A percentile compares a stretch with the other conserved stretches of the same genome.
phyloP scores from a whole-genome alignment of 1,140 invertebrate genomes.

The Camponotus vicinus region DNA sequence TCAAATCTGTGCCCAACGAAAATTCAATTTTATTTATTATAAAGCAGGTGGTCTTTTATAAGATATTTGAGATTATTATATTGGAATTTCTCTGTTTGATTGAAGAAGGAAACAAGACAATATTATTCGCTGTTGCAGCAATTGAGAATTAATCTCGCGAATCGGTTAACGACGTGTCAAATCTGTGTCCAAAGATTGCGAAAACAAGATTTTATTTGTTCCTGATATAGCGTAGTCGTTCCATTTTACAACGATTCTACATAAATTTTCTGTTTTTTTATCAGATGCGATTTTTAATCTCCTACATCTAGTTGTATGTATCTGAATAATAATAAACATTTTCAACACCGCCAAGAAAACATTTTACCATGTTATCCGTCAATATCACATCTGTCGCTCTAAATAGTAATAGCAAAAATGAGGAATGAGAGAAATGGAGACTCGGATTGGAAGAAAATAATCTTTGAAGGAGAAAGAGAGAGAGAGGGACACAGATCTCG shows the following conservation, averaged over 20 bases:
- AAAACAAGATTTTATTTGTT: not conserved
- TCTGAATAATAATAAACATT: conserved; percentile 3
- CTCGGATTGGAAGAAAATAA: not conserved
- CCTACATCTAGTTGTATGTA: not conserved
- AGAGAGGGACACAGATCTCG: not conserved
- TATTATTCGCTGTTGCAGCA: not conserved
- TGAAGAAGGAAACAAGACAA: not conserved
- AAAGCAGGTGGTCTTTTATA: not conserved
- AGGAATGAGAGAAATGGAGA: conserved; percentile 1
- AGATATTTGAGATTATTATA: conserved; percentile 27
- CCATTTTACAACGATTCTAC: too few relatives aligned
- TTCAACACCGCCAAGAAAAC: conserved; percentile 3
- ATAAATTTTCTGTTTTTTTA: not conserved
- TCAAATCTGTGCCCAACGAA: not conserved
- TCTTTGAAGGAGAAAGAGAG: not conserved
- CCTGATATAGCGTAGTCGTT: not conserved
- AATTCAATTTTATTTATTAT: not conserved
- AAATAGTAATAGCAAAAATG: not conserved
- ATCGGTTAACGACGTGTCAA: not conserved
- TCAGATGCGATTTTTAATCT: not conserved
- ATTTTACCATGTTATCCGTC: not conserved
- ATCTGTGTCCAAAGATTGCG: not conserved
- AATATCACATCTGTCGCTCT: not conserved
- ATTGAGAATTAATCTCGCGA: not conserved
- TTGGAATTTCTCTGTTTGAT: not conserved